Evolutionary conservation across 2,113 vertebrate genomes (phyloP).

Genomic region (Oncorhynchus tshawytscha): DNA sequence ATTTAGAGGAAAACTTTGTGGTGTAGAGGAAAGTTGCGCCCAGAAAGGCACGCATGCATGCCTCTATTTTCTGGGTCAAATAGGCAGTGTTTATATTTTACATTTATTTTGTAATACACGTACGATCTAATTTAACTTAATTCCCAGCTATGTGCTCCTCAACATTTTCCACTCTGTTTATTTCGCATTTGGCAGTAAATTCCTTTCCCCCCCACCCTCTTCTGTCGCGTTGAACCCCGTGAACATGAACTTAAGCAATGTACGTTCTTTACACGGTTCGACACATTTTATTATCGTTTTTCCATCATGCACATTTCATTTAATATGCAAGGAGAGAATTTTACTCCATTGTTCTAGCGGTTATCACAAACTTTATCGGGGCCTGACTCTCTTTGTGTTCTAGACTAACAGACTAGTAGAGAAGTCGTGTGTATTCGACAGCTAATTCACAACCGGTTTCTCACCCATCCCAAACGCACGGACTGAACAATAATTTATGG

Average conservation of each 20-base stretch:
- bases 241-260: neutral
- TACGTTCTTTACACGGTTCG: neutral
- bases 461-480: slow-evolving; percentile 30
- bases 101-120: too few species aligned
- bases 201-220: neutral
- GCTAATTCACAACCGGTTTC: slow-evolving; percentile 63
- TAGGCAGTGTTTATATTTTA: neutral
- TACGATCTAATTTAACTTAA: neutral
- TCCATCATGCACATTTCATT: neutral
- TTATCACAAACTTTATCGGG: slow-evolving; percentile 39
- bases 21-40: neutral
- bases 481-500: neutral
- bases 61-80: slow-evolving; percentile 4
- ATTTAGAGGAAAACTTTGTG: slow-evolving; percentile 3
- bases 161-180: neutral
- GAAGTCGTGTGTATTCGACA: neutral
- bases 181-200: neutral
- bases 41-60: neutral
- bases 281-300: neutral
- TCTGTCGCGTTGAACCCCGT: neutral
- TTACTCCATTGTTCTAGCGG: neutral
- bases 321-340: neutral
- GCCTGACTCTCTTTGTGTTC: slow-evolving; percentile 54
- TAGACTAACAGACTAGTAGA: slow-evolving; percentile 1
- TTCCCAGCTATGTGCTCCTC: neutral